Base-by-base conservation (phyloP, 2,797 vertebrate species). In the Mormyrus hasselquistii region DNA sequence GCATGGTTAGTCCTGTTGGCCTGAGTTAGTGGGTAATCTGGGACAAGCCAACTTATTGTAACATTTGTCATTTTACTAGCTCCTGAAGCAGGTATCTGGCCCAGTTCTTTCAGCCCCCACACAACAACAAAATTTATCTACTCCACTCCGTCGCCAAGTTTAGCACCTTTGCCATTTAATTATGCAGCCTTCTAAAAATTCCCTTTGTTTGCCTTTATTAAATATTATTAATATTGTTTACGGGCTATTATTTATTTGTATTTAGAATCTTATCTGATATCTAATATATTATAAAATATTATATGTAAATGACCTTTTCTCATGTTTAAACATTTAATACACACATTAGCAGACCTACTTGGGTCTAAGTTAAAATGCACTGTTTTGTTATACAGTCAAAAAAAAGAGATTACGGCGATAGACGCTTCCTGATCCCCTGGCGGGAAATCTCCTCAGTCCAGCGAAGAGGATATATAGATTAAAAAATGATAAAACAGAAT, bases 1-100 rank as follows among this genome's bases (percentile, higher is more conserved):
- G 41, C 86, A 16, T 76, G 25, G 62, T 84, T 55, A 65, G 57
- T 86, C 84, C 4, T 69, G 86, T 69, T 62, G 47, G 52, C 47
- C 57, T 89, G 89, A 89, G 87, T 88, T 87, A 88, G 5, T 87
- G 89, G 52, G 12, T 62, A 88, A 89, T 89, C 87, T 90, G 69
- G 89, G 89, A 90, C 90, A 82, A 50, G 41, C 79, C 79, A 87
- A 69, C 62, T 59, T 59, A 53, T 44, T 53, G 62, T 55, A 85
- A 55, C 87, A 89, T 89, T 89, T 79, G 82, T 89, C 89, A 90
- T 91, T 91, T 76, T 86, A 52, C 65, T 25, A 19, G 34, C 49
- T 76, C 49, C 22, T 79, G 87, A 86, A 86, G 44, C 87, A 47
- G 86, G 59, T 12, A n/a, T 50, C 62, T 91, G 88, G 19, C 90